Base-by-base conservation (phyloP, 2,888 invertebrate species). In the Sinelater perroti region DNA sequence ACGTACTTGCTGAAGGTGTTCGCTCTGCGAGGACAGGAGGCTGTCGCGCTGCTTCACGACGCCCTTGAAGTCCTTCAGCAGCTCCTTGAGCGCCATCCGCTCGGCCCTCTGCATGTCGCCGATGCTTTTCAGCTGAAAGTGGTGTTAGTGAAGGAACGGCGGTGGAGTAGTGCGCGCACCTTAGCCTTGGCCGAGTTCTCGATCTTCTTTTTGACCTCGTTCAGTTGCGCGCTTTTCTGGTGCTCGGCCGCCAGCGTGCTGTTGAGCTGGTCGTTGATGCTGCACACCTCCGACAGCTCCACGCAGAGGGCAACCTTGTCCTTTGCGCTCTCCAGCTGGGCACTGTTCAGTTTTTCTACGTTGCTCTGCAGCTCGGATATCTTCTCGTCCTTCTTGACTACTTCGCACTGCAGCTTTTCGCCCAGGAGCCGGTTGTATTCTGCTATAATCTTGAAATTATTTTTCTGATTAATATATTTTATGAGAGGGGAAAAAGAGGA, bases 361-460 rank as follows among this genome's bases (percentile, higher is more conserved):
- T 67, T 75, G 4, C 49, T 61, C 60, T 71, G 67, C n/a, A 77
- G 61, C 38, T 75, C 67, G 3, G 55, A 49, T 17, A 77, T 78
- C 26, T 69, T 67, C 13, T 63, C 66, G 30, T 78, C 75, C 47
- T 69, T 70, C 56, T 73, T 71, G 16, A 67, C 61, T 1, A 77
- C 69, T 63, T 75, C 75, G 10, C 58, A 51, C 64, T 76, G 74
- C 5, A 77, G 59, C 57, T 74, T 72, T 44, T 75, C 72, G 5
- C 75, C 75, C 17, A 77, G 30, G 62, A 75, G 68, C 61, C 75
- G 75, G 58, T 76, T 78, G 67, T 72, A 77, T 60, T 77, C 75
- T 2, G 72, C 76, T 38, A 76, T 71, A 40, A 75, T 61, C 75
- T 77, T 16, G 16, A 3, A 14, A 35, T n/a, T 3, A 35, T 8